phyloP scores from a whole-genome alignment of 2,797 vertebrate genomes.

The Rhinogobio ventralis region DNA sequence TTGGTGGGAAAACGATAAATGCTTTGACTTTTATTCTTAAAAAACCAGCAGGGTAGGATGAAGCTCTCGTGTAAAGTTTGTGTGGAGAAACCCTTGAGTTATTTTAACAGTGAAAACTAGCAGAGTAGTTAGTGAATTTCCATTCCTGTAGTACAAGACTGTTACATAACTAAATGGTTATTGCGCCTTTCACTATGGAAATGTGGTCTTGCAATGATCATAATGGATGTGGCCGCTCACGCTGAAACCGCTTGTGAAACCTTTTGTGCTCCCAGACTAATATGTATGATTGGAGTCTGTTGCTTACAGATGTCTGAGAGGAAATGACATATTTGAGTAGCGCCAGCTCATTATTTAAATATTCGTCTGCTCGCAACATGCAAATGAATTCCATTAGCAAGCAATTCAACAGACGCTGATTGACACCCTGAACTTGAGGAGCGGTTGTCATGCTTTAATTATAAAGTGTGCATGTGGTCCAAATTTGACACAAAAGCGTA shows the following conservation, averaged over 20 bases:
- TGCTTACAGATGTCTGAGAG: slow-evolving; percentile 19
- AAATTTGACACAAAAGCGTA: slow-evolving; percentile 2
- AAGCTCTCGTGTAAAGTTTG: not conserved
- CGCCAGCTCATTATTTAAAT: slow-evolving; percentile 16
- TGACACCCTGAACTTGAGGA: slow-evolving; percentile 14
- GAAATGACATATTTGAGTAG: slow-evolving; percentile 33
- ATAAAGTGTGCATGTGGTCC: slow-evolving; percentile 8
- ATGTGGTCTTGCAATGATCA: not conserved
- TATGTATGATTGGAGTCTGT: slow-evolving; percentile 29
- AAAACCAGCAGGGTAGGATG: not conserved
- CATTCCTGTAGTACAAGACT: not conserved
- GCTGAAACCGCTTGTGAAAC: slow-evolving; percentile 2
- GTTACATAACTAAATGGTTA: slow-evolving; percentile 15
- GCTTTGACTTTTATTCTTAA: not conserved
- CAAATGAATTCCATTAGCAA: slow-evolving; percentile 33
- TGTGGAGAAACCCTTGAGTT: not conserved
- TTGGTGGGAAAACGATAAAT: not conserved
- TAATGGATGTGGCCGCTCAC: slow-evolving; percentile 33
- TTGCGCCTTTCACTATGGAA: not conserved
- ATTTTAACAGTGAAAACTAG: not conserved
- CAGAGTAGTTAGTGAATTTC: not conserved
- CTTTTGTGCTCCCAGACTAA: slow-evolving; percentile 22
- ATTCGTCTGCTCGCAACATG: slow-evolving; percentile 1
- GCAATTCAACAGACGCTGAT: slow-evolving; percentile 6
- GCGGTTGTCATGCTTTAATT: not conserved